Evolutionary conservation across 2,888 invertebrate genomes (phyloP), one percentile per base, ranked within the genome.

Genomic region (Leptothorax acervorum): DNA sequence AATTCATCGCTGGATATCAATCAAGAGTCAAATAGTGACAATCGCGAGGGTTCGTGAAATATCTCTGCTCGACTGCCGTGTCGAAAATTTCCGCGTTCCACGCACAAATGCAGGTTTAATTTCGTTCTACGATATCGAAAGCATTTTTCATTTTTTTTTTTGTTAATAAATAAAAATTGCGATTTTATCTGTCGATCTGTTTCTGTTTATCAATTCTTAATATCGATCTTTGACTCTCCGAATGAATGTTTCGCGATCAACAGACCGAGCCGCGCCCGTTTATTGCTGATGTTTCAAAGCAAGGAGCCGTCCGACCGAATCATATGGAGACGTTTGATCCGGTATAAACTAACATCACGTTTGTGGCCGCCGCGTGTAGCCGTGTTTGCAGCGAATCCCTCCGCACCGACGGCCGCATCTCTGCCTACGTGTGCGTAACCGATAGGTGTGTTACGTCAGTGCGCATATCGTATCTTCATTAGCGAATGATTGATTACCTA

Each of bases 391-490:
- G 53, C 45, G 8, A 63, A 75, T 55, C 75, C 15, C 18, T 11
- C 9, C n/a, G 74, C 63, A 45, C 5, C 31, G 53, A 48, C 53
- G 73, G 9, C 11, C 28, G 48, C 57, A 42, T 45, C 31, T 8
- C 48, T 15, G 23, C 6, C 60, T 15, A 42, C 48, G 63, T 81
- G 53, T 70, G 83, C 79, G 83, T 66, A 83, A 78, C 57, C 55
- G 76, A 83, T 83, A 68, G 71, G 81, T 62, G 81, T 82, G 82
- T 85, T 79, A 71, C 71, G 84, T 81, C 65, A 68, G 70, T 57
- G 81, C 84, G 76, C 84, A 81, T 84, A 84, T 84, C 81, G 81
- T 71, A 76, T 81, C 84, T 84, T 84, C 84, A 81, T 84, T 84
- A 84, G 79, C 55, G 57, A 84, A 81, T 84, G 84, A 84, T 84